Conservation (phyloP, 2,888 invertebrate species). For the Graphium colonna region DNA sequence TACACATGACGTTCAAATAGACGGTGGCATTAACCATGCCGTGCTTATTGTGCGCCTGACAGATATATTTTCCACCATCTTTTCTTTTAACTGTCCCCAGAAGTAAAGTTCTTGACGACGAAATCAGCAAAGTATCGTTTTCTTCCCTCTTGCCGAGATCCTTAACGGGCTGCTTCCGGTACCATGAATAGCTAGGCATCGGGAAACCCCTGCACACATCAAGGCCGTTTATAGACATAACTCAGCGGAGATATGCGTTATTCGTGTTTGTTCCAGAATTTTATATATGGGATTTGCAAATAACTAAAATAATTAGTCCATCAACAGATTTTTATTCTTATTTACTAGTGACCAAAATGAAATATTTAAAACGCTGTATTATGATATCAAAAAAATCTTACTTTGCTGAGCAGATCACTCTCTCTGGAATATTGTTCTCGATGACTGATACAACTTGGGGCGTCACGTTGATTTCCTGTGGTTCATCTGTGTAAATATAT, state of each 20-base stretch:
- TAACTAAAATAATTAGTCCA: no score
- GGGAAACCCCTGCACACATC: conserved; percentile 86
- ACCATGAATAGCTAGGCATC: conserved; percentile 87
- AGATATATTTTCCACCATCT: conserved; percentile 88
- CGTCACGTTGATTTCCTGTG: conserved; percentile 90
- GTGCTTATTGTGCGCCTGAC: conserved; percentile 89
- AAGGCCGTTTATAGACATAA: no score
- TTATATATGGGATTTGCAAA: no score
- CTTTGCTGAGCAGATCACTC: conserved; percentile 68
- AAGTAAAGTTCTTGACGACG: conserved; percentile 67
- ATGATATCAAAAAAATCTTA: conserved; percentile 41
- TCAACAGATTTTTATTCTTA: no score
- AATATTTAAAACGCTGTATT: no score
- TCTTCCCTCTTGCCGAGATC: conserved; percentile 42
- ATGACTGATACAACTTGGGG: conserved; percentile 62
- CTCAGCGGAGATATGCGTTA: no score
- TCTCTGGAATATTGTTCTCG: conserved; percentile 68
- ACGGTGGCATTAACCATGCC: conserved; percentile 85
- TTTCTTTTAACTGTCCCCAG: conserved; percentile 83
- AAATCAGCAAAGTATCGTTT: conserved; percentile 57
- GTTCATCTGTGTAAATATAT: no score
- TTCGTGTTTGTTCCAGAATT: no score
- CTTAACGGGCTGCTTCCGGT: conserved; percentile 73
- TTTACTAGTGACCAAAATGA: no score
- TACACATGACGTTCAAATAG: conserved; percentile 90